These are phyloP conservation scores for Microplitis manilae DNA, from an alignment of 2,888 invertebrate species.

Conservation along the genomic window DNA sequence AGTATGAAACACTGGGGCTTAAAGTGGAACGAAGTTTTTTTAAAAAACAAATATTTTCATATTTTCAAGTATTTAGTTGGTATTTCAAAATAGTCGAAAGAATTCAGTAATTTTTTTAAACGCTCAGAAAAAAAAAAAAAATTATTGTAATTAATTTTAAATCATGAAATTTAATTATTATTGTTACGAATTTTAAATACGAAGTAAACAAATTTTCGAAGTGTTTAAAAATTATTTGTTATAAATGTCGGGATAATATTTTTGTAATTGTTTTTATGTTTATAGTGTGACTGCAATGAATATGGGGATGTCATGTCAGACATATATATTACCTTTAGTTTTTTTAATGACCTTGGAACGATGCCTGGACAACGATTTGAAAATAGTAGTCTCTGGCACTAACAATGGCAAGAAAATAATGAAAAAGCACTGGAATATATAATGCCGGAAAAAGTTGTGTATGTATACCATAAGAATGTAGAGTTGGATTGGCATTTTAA, in stretches of 20 bases:
- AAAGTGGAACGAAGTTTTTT: neutral
- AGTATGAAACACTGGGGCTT: neutral
- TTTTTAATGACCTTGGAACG: constrained; percentile 30
- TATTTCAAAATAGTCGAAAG: too few relatives aligned
- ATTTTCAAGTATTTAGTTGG: too few relatives aligned
- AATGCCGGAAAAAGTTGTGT: neutral
- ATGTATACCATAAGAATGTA: constrained; percentile 6
- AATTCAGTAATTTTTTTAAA: too few relatives aligned
- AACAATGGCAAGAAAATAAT: neutral
- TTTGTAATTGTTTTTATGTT: too few relatives aligned
- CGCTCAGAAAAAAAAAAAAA: too few relatives aligned
- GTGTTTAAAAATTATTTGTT: too few relatives aligned
- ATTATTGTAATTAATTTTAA: too few relatives aligned
- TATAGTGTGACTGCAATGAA: neutral
- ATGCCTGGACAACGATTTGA: constrained; percentile 30
- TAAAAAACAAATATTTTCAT: too few relatives aligned
- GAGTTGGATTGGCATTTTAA: constrained; percentile 24
- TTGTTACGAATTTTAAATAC: too few relatives aligned
- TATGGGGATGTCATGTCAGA: neutral
- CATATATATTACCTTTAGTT: neutral
- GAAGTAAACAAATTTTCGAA: too few relatives aligned
- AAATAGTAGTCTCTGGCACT: constrained; percentile 19
- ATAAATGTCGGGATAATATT: too few relatives aligned
- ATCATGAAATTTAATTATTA: too few relatives aligned
- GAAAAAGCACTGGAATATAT: constrained; percentile 24